Evolutionary conservation across 2,888 invertebrate species (phyloP), one percentile per base, ranked within the genome.

Genomic region (Eumacrocentrus americanus): DNA sequence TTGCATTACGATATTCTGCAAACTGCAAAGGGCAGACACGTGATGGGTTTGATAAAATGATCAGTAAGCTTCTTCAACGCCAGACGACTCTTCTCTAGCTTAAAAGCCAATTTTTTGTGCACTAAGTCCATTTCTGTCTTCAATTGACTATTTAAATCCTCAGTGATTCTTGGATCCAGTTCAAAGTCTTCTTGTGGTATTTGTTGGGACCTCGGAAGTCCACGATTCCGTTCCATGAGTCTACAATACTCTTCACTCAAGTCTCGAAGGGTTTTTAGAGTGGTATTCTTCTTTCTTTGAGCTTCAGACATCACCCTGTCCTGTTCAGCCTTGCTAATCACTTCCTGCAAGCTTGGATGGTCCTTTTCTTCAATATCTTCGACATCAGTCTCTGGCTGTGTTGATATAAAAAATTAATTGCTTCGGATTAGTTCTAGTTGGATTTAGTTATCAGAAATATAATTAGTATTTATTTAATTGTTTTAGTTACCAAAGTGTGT

Each of bases 71-170:
- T 90, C 20, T 84, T 72, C 12, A 87, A 80, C 1, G 83, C 85
- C 2, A 90, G 74, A 66, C 86, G 85, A 0, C 89, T 89, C 63
- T 88, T 90, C 68, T 90, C 89, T 2, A 90, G 83, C 63, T 89
- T 87, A 72, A 87, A 90, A 0, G 88, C 89, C 29, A 89, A 75
- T 75, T 90, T 90, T 38, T 86, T 82, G 20, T 83, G 82, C 1
- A 91, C 87, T 34, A 90, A 80, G 2, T 86, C 84, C 68, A 88
- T 84, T 62, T 90, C 86, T 0, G 84, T 84, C 1, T 86, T 82
- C 3, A 91, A 76, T 53, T 85, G 85, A 2, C 81, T 75, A 40
- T 88, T 83, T 53, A 90, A 84, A 58, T 89, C 86, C 11, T 81
- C 79, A 0, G 87, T 84, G 2, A 92, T 88, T 46, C 91, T 84